A percentile compares a stretch with the other conserved stretches of the same genome.
These are phyloP conservation scores for Cheilosia pagana DNA, from an alignment of 2,888 invertebrate species.

Conservation along the genomic window DNA sequence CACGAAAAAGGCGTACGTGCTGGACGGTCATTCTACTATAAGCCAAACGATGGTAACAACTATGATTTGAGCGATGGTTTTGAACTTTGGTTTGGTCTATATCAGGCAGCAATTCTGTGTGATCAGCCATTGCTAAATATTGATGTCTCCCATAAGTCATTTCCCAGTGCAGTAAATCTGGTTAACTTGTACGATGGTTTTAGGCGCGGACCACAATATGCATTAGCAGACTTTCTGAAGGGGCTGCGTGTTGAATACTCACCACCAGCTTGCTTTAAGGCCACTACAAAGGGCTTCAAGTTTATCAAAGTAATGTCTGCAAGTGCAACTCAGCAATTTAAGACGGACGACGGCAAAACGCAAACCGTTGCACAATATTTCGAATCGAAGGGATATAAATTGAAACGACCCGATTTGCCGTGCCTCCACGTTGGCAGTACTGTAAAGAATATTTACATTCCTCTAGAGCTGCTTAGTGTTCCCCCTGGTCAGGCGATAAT, in stretches of 20 bases:
- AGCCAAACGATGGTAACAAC: slow-evolving; percentile 77
- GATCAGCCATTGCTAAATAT: slow-evolving; percentile 95
- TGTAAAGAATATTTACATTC: slow-evolving; percentile 90
- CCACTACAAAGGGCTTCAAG: slow-evolving; percentile 77
- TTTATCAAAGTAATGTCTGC: slow-evolving; percentile 77
- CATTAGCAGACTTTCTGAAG: slow-evolving; percentile 76
- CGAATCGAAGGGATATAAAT: slow-evolving; percentile 75
- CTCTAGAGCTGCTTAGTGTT: slow-evolving; percentile 92
- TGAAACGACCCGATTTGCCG: slow-evolving; percentile 89
- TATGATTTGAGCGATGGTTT: slow-evolving; percentile 89
- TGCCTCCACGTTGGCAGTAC: slow-evolving; percentile 92
- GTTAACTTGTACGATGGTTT: slow-evolving; percentile 2
- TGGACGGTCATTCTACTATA: slow-evolving; percentile 89
- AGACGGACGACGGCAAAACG: slow-evolving; percentile 76
- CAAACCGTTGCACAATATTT: slow-evolving; percentile 83
- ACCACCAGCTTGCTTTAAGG: slow-evolving; percentile 78
- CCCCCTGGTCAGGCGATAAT: slow-evolving; percentile 89
- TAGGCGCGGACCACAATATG: neutral
- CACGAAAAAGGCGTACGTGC: slow-evolving; percentile 78
- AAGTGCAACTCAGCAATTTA: slow-evolving; percentile 82
- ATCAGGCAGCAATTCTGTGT: slow-evolving; percentile 95
- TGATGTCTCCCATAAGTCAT: slow-evolving; percentile 93
- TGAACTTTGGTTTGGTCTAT: slow-evolving; percentile 96
- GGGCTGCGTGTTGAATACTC: slow-evolving; percentile 79
- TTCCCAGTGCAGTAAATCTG: slow-evolving; percentile 84